phyloP scores from a whole-genome alignment of 2,797 vertebrate genomes.

The Pangasius macronema region DNA sequence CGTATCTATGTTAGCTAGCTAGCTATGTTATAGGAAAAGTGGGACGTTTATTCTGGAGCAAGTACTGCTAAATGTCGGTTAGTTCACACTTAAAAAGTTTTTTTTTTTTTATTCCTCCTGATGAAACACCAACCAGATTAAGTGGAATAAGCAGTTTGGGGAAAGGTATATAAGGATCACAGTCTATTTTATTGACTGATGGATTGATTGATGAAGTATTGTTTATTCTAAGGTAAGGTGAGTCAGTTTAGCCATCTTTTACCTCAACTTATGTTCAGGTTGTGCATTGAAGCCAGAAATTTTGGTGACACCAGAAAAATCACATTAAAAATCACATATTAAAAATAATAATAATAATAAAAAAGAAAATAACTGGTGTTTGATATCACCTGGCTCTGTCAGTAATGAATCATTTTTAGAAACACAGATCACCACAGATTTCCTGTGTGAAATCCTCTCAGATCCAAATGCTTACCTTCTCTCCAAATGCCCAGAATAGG shows the following conservation, averaged over 20 bases:
- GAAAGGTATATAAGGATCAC: background rate
- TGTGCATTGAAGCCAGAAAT: background rate
- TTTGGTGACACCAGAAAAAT: background rate
- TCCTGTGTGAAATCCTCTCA: constrained; percentile 9
- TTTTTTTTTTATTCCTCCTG: background rate
- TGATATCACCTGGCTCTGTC: background rate
- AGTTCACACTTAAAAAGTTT: background rate
- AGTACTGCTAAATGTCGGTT: background rate
- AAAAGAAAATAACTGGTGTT: background rate
- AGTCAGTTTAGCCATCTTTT: background rate
- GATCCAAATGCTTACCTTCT: constrained; percentile 15
- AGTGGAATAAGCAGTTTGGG: background rate
- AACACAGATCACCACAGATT: background rate
- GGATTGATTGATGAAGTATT: background rate
- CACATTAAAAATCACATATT: no score
- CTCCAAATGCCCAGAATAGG: constrained; percentile 14
- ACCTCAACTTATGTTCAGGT: background rate
- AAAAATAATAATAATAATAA: background rate
- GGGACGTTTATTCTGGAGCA: background rate
- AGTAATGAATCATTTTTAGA: constrained; percentile 20
- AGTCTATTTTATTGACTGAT: background rate
- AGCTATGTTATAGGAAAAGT: background rate
- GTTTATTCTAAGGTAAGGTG: background rate
- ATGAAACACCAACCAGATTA: no score
- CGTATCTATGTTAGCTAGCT: background rate